A percentile compares a stretch with the other conserved stretches of the same genome.
These are phyloP conservation scores for Holothuria leucospilota DNA, from an alignment of 53 echinoderm and acorn worm genomes.

Conservation along the genomic window DNA sequence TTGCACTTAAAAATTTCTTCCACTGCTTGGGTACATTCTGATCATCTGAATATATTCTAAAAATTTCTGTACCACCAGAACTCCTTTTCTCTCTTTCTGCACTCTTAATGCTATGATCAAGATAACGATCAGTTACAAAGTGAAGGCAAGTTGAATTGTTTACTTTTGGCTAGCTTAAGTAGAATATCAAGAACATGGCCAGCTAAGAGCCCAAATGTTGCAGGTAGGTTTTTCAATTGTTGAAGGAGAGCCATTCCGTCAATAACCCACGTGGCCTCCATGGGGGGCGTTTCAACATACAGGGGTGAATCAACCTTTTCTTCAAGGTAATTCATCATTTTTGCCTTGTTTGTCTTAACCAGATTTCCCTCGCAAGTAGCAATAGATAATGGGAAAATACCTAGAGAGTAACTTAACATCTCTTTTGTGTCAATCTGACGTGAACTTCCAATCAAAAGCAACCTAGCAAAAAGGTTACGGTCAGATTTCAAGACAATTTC, in stretches of 20 bases:
- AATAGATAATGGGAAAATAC: no score
- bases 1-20: constrained; percentile 63
- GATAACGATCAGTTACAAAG: constrained; percentile 71
- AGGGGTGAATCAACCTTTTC: constrained; percentile 46
- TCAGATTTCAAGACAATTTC: no score
- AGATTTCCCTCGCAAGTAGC: constrained; percentile 42
- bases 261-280: constrained; percentile 36
- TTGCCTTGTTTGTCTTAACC: constrained; percentile 45
- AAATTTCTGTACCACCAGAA: constrained; percentile 45
- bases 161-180: constrained; percentile 18
- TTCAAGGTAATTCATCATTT: constrained; percentile 49
- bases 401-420: no score
- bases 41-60: no score
- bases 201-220: constrained; percentile 49
- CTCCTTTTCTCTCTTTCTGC: constrained; percentile 57
- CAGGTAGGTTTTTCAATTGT: constrained; percentile 48
- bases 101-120: constrained; percentile 68
- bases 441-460: no score
- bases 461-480: no score
- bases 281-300: constrained; percentile 32
- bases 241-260: constrained; percentile 62
- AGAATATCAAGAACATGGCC: constrained; percentile 15
- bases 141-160: constrained; percentile 44
- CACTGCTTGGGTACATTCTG: no score
- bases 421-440: no score